Evolutionary conservation across 2,113 vertebrate genomes (phyloP), one percentile per base, ranked within the genome.

Genomic region (Noctilio leporinus): DNA sequence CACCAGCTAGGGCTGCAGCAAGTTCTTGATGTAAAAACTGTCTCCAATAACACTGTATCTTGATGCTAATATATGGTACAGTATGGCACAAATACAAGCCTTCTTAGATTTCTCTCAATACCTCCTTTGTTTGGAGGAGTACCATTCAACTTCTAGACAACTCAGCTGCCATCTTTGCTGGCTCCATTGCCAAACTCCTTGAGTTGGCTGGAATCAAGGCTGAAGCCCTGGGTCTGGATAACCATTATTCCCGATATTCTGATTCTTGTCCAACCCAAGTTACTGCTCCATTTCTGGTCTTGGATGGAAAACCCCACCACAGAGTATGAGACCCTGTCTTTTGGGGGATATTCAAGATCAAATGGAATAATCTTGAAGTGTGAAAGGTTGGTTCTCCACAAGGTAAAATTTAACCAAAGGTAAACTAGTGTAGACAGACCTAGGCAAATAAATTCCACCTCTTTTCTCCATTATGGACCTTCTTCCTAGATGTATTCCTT

Each of bases 281-380:
- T 47, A 28, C 14, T 8, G 10, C 40, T 81, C 30, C 6, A 15
- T 11, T 64, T 77, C 72, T 11, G 47, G 7, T 73, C 45, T 91
- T 55, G 14, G 30, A 35, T 19, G 20, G 40, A 67, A 12, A 10
- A 5, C 6, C 45, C 70, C 35, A 12, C 9, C 6, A 3, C 22
- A 40, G 19, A 7, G 2, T 38, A 1, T 0, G 1, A 22, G 9
- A 30, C 22, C 15, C 59, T 38, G 16, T 28, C n/a, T 24, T 43
- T 35, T 1, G 3, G 19, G 38, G 30, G 9, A 55, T 7, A 30
- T 5, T 47, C 49, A 57, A 24, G 14, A 3, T 22, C 22, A 72
- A 14, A n/a, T 12, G 43, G 26, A n/a, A 3, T 8, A 55, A 88
- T 4, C 45, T 43, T 38, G 9, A 30, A 43, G 7, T 7, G 3